Percentiles rank a stretch among this genome's conserved stretches.
These are phyloP conservation scores for Periparus ater DNA, from an alignment of 2,797 vertebrate genomes.

Conservation along the genomic window DNA sequence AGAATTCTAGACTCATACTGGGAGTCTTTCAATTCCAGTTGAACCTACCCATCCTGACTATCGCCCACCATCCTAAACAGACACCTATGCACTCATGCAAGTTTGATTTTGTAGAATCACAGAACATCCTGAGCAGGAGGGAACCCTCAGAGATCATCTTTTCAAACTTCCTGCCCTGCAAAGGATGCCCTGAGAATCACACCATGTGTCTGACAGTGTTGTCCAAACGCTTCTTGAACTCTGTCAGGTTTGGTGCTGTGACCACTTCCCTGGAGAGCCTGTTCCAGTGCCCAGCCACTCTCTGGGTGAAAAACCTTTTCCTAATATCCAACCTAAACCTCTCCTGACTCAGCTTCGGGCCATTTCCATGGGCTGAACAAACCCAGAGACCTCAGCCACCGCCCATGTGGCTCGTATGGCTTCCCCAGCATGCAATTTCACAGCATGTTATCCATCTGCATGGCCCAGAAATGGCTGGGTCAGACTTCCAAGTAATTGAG, in stretches of 20 bases:
- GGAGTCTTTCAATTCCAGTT: neutral
- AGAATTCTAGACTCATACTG: neutral
- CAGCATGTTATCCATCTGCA: neutral
- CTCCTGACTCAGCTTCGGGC: neutral
- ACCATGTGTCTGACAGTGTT: neutral
- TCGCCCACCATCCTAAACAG: neutral
- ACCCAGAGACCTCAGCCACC: neutral
- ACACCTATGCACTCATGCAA: neutral
- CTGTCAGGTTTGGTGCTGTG: neutral
- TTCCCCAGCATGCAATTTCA: neutral
- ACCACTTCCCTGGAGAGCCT: neutral
- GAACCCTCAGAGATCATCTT: neutral
- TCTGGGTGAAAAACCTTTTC: neutral
- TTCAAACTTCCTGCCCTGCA: neutral
- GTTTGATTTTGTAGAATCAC: neutral
- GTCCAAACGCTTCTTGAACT: neutral
- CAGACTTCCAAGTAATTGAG: neutral
- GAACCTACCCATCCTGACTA: neutral
- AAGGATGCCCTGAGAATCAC: neutral
- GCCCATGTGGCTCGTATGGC: accelerated
- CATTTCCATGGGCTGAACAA: neutral
- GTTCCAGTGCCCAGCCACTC: neutral
- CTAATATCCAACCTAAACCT: neutral
- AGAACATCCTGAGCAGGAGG: neutral
- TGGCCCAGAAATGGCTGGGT: neutral